phyloP scores from a whole-genome alignment of 1,140 invertebrate genomes.

The Bombus ignitus region DNA sequence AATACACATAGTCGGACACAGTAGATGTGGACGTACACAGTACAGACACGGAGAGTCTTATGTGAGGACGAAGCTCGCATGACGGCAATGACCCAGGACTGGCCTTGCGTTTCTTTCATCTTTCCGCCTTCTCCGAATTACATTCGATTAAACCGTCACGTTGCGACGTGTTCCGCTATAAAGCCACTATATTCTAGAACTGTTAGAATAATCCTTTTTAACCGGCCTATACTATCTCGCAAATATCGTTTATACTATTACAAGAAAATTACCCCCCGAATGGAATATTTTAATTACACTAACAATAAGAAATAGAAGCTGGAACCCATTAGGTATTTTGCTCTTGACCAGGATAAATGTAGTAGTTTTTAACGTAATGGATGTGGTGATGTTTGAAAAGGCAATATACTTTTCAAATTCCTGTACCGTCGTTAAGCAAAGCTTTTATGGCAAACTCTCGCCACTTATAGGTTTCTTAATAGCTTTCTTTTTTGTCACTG shows the following conservation, averaged over 20 bases:
- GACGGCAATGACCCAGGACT: constrained; percentile 79
- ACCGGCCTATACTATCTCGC: neutral
- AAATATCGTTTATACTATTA: constrained; percentile 16
- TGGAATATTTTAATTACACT: constrained; percentile 31
- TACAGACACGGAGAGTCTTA: constrained; percentile 56
- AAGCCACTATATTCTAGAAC: constrained; percentile 24
- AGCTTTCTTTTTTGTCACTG: neutral
- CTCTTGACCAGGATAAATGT: neutral
- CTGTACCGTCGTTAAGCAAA: neutral
- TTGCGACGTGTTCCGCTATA: constrained; percentile 37
- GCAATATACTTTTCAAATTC: neutral
- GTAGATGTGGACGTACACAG: constrained; percentile 41
- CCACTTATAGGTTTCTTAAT: neutral
- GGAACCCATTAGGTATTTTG: neutral
- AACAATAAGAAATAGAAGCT: neutral
- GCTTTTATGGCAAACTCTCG: neutral
- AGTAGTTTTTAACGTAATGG: neutral
- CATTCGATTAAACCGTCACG: constrained; percentile 61
- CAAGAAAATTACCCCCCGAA: neutral
- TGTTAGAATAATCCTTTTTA: constrained; percentile 22
- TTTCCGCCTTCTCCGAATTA: constrained; percentile 67
- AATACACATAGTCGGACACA: constrained; percentile 40
- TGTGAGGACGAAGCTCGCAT: constrained; percentile 71
- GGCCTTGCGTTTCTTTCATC: constrained; percentile 79
- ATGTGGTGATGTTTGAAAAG: neutral